Conservation (phyloP, 2,888 invertebrate species). For the Orchesella flavescens region DNA sequence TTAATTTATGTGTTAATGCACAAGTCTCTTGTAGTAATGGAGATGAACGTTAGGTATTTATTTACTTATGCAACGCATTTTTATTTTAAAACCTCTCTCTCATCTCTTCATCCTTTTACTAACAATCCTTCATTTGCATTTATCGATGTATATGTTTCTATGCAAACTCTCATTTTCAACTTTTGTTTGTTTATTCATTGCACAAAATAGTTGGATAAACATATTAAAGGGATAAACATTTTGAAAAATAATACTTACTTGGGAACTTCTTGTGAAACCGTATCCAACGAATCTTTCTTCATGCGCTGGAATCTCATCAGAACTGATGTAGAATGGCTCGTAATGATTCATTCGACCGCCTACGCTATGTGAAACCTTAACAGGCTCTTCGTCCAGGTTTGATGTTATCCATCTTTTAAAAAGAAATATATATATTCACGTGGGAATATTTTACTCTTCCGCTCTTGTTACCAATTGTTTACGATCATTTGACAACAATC, state of each 20-base stretch:
- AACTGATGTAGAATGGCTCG: slow-evolving; percentile 90
- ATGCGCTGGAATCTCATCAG: slow-evolving; percentile 86
- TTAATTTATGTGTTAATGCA: no score
- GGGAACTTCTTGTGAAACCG: slow-evolving; percentile 92
- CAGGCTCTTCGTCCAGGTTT: slow-evolving; percentile 78
- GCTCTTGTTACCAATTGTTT: neutral
- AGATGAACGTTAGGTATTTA: neutral
- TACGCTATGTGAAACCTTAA: slow-evolving; percentile 88
- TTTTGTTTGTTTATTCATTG: neutral
- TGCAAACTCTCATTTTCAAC: neutral
- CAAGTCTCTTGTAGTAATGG: neutral
- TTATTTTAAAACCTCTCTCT: neutral
- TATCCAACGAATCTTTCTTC: slow-evolving; percentile 93
- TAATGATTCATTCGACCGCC: slow-evolving; percentile 78
- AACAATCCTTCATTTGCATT: neutral
- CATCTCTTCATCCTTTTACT: neutral
- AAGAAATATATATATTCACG: slow-evolving; percentile 73
- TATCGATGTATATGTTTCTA: neutral
- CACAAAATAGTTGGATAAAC: neutral
- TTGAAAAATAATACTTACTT: slow-evolving; percentile 78
- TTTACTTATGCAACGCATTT: no score
- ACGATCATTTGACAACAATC: slow-evolving; percentile 19
- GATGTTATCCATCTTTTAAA: slow-evolving; percentile 81
- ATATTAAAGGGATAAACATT: neutral
- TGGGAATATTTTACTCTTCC: neutral